Conservation (phyloP, 2,888 invertebrate genomes). For the Acleris sparsana region DNA sequence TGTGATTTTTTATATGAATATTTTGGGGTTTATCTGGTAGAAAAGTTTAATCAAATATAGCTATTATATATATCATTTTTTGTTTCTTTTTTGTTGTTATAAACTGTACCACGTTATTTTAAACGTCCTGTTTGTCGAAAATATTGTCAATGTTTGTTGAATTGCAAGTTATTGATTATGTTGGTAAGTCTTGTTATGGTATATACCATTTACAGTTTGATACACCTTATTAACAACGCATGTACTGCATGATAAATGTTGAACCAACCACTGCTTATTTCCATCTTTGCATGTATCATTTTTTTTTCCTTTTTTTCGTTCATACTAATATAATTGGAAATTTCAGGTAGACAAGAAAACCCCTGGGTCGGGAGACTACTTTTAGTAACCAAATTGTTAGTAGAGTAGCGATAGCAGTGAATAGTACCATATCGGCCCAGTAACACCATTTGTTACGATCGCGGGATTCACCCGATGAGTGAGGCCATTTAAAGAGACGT, state of each 20-base stretch:
- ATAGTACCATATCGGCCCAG: constrained; percentile 62
- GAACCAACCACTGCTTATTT: constrained; percentile 58
- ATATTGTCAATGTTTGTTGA: not conserved
- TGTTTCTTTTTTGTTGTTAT: constrained; percentile 57
- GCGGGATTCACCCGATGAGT: constrained; percentile 35
- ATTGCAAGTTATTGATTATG: constrained; percentile 15
- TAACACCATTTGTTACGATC: constrained; percentile 53
- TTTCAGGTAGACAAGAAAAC: constrained; percentile 82
- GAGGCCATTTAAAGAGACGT: constrained; percentile 24
- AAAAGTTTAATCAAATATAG: constrained; percentile 80
- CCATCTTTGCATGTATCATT: constrained; percentile 59
- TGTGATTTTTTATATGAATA: constrained; percentile 84
- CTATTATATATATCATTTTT: constrained; percentile 55
- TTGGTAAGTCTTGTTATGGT: constrained; percentile 64
- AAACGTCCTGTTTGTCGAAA: not conserved
- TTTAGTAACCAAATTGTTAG: constrained; percentile 69
- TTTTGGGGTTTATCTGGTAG: constrained; percentile 83
- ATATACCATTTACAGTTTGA: constrained; percentile 38
- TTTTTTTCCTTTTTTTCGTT: constrained; percentile 69
- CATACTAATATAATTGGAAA: constrained; percentile 83
- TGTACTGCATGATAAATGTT: constrained; percentile 60
- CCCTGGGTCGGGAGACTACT: constrained; percentile 81
- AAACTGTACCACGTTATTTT: constrained; percentile 7
- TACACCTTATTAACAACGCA: constrained; percentile 56
- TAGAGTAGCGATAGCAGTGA: constrained; percentile 55